Evolutionary conservation across 2,113 vertebrate genomes (phyloP).

Genomic region (Mystacornis crossleyi): DNA sequence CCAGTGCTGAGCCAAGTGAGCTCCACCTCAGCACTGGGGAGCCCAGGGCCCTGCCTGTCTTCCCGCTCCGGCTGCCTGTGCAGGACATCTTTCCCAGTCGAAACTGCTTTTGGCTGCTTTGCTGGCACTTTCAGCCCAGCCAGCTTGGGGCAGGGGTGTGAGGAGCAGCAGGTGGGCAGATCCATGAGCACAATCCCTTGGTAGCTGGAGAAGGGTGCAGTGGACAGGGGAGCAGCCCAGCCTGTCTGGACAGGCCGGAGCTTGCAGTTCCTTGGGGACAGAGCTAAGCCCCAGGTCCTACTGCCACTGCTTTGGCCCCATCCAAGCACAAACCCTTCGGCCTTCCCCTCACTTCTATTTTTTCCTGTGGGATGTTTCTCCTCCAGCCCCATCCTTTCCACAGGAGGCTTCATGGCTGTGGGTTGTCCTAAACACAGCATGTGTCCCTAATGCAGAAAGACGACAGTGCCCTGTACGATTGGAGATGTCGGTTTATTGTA

Average conservation of each 20-base stretch:
- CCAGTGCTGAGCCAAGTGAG: not conserved
- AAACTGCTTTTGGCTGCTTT: not conserved
- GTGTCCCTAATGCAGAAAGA: not conserved
- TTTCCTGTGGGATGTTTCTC: not conserved
- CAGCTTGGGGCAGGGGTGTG: not conserved
- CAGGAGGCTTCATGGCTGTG: not conserved
- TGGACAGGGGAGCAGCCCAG: not conserved
- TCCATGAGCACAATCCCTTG: not conserved
- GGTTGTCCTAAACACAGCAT: rapidly evolving
- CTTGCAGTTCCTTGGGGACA: not conserved
- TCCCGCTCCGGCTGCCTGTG: rapidly evolving
- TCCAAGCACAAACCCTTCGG: rapidly evolving
- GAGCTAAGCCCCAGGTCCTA: rapidly evolving
- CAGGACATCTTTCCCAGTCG: not conserved
- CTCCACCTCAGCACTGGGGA: not conserved
- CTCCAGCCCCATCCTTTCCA: not conserved
- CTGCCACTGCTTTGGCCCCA: not conserved
- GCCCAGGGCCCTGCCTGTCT: not conserved
- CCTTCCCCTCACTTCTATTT: not conserved
- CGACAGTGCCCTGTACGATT: not conserved
- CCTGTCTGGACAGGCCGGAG: not conserved
- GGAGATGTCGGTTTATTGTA: conserved; percentile 62
- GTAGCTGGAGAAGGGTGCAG: not conserved
- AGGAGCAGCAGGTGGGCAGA: not conserved
- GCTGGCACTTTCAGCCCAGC: not conserved